These are phyloP conservation scores for Drosophila rufa DNA, from an alignment of 1,140 invertebrate species.

Conservation along the genomic window DNA sequence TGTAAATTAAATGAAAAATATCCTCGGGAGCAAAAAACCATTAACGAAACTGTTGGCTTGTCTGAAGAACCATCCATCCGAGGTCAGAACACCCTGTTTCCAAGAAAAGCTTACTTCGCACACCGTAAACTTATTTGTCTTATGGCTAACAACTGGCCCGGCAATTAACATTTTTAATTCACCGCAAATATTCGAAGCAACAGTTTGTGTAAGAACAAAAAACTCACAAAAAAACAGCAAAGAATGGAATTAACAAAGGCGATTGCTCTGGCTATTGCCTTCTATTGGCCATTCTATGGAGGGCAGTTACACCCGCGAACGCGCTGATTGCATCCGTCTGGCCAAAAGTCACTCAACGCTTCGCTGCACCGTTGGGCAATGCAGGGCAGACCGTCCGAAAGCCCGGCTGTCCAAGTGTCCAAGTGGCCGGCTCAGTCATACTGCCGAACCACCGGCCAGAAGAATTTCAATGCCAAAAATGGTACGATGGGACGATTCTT, in stretches of 20 bases:
- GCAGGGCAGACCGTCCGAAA: constrained; percentile 48
- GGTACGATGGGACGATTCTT: constrained; percentile 9
- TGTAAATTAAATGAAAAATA: no score
- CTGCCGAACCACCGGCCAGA: constrained; percentile 17
- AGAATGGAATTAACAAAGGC: constrained; percentile 28
- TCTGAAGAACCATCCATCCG: no score
- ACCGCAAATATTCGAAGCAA: constrained; percentile 76
- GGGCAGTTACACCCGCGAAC: constrained; percentile 40
- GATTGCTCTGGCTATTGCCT: constrained; percentile 35
- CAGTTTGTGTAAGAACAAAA: constrained; percentile 74
- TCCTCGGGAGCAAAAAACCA: no score
- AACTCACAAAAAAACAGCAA: constrained; percentile 11
- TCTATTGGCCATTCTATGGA: constrained; percentile 36
- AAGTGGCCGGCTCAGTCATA: constrained; percentile 28
- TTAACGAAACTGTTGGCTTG: no score
- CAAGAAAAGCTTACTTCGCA: constrained; percentile 28
- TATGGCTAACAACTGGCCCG: constrained; percentile 30
- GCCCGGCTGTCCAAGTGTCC: neutral
- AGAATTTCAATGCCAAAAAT: constrained; percentile 66
- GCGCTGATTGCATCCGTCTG: constrained; percentile 60
- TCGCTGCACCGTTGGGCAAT: constrained; percentile 63
- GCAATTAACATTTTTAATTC: constrained; percentile 69
- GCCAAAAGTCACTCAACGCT: constrained; percentile 57
- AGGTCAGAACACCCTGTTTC: constrained; percentile 33
- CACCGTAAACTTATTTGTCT: constrained; percentile 46